These are phyloP conservation scores for Teleogryllus oceanicus DNA, from an alignment of 2,888 invertebrate genomes.

Conservation along the genomic window DNA sequence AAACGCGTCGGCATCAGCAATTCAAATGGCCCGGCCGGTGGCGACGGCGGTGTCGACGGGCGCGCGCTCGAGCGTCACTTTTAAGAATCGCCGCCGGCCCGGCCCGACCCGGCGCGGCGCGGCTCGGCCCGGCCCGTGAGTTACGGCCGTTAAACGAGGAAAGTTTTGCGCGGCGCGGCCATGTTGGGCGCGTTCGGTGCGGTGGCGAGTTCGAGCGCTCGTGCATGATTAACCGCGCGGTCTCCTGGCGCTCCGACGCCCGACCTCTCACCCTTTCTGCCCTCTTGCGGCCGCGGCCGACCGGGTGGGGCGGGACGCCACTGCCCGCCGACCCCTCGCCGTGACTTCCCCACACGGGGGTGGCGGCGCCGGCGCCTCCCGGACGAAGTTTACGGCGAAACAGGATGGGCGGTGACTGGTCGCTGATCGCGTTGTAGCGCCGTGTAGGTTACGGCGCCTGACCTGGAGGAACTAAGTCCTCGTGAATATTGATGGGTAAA, in stretches of 20 bases:
- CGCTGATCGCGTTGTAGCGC: too few species aligned
- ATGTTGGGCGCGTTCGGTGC: background rate
- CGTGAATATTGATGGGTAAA: too few species aligned
- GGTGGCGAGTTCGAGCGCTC: background rate
- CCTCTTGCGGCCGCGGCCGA: background rate
- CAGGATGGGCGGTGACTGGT: too few species aligned
- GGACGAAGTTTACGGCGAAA: too few species aligned
- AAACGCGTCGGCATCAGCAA: background rate
- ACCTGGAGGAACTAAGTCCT: too few species aligned
- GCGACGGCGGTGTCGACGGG: background rate
- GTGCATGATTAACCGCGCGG: background rate
- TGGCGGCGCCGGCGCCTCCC: too few species aligned
- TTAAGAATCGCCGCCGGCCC: too few species aligned
- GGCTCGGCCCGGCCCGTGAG: background rate
- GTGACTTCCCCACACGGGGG: background rate
- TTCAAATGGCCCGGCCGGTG: background rate
- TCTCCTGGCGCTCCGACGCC: background rate
- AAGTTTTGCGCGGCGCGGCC: conserved; percentile 3
- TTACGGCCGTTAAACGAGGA: conserved; percentile 9
- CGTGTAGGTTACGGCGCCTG: too few species aligned
- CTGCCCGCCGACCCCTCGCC: background rate
- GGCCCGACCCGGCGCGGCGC: too few species aligned
- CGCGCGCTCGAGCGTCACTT: background rate
- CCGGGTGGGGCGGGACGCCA: background rate
- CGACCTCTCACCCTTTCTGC: background rate